A percentile compares a stretch with the other conserved stretches of the same genome.
phyloP scores from a whole-genome alignment of 2,797 vertebrate species.

The Bryconaethiops microstoma region DNA sequence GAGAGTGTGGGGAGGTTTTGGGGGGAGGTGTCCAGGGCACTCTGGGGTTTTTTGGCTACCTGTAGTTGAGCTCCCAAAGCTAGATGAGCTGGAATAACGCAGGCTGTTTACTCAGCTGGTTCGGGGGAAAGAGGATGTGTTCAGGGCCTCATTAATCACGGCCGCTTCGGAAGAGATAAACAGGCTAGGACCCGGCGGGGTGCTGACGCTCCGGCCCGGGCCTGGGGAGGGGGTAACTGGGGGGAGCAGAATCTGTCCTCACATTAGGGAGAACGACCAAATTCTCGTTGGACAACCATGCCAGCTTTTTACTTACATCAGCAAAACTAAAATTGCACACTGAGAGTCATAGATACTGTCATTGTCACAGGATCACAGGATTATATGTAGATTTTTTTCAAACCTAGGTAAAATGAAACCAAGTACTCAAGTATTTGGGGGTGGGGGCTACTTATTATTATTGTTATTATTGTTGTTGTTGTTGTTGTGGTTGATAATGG shows the following conservation, averaged over 20 bases:
- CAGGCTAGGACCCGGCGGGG: constrained; percentile 81
- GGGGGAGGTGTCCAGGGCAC: constrained; percentile 41
- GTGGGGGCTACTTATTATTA: too few relatives aligned
- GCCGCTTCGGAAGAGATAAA: constrained; percentile 85
- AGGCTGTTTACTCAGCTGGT: constrained; percentile 91
- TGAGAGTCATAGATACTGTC: neutral
- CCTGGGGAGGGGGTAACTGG: constrained; percentile 48
- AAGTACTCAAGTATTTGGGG: neutral
- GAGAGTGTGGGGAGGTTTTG: constrained; percentile 32
- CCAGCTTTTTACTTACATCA: constrained; percentile 11
- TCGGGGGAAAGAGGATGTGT: constrained; percentile 85
- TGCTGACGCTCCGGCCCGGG: constrained; percentile 69
- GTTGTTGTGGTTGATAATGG: too few relatives aligned
- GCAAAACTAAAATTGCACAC: neutral
- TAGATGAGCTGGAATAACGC: constrained; percentile 69
- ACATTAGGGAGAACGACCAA: constrained; percentile 64
- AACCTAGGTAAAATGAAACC: neutral
- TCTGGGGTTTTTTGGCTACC: constrained; percentile 70
- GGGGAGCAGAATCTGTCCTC: constrained; percentile 57
- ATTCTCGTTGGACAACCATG: constrained; percentile 71
- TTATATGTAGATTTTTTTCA: neutral
- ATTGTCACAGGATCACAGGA: neutral
- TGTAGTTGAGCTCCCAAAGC: constrained; percentile 70
- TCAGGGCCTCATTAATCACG: constrained; percentile 89
- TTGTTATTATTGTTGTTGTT: too few relatives aligned